Evolutionary conservation across 2,888 invertebrate species (phyloP).

Genomic region (Pseudococcus jackbeardsleyi): DNA sequence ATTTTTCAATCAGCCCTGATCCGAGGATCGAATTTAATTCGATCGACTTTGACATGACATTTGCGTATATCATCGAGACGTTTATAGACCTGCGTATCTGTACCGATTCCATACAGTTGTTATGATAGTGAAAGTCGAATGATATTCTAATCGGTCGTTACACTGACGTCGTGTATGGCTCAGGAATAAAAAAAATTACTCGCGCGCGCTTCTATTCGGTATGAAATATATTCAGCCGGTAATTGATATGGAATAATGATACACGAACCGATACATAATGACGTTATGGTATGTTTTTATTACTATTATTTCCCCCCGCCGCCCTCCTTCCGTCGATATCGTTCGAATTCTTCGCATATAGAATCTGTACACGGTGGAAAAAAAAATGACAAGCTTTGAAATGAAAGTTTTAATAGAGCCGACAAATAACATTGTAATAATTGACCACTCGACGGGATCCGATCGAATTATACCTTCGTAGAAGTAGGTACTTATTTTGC

Average conservation of each 20-base stretch:
- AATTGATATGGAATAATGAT: slow-evolving; percentile 44
- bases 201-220: background rate
- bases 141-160: slow-evolving; percentile 46
- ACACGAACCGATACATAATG: slow-evolving; percentile 31
- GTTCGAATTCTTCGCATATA: background rate
- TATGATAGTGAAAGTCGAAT: slow-evolving; percentile 56
- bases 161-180: background rate
- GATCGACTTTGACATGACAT: slow-evolving; percentile 36
- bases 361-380: background rate
- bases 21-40: slow-evolving; percentile 3
- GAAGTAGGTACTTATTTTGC: background rate
- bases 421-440: slow-evolving; percentile 21
- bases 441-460: slow-evolving; percentile 3
- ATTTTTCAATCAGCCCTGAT: slow-evolving; percentile 11
- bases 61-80: slow-evolving; percentile 39
- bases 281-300: slow-evolving; percentile 32
- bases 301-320: background rate
- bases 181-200: background rate
- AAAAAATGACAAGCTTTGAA: slow-evolving; percentile 27
- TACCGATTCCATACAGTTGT: background rate
- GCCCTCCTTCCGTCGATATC: background rate
- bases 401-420: slow-evolving; percentile 40
- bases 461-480: background rate
- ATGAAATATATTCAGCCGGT: slow-evolving; percentile 29
- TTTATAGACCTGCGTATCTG: background rate